These are phyloP conservation scores for Glaucopsyche alexis DNA, from an alignment of 2,888 invertebrate genomes.

Conservation along the genomic window DNA sequence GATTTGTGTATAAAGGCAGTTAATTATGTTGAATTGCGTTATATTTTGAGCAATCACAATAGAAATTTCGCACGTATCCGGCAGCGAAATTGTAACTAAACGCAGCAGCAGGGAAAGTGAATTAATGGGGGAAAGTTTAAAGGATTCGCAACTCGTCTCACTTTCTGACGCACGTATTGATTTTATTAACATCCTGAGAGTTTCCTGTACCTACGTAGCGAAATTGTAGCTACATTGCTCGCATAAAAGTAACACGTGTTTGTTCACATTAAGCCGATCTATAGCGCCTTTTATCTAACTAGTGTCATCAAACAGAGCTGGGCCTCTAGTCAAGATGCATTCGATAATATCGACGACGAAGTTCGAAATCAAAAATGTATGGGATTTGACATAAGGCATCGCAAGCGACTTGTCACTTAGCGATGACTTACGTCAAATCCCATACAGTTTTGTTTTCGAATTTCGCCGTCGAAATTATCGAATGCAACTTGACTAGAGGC, in stretches of 20 bases:
- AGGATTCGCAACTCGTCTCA: constrained; percentile 64
- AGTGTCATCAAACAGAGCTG: background rate
- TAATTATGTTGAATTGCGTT: background rate
- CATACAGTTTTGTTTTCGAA: too few species aligned
- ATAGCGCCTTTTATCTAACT: background rate
- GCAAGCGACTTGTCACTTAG: too few species aligned
- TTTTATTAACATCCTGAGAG: constrained; percentile 30
- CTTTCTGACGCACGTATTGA: constrained; percentile 42
- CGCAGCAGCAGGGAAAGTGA: constrained; percentile 60
- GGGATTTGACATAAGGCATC: too few species aligned
- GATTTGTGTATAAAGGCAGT: background rate
- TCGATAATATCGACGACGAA: too few species aligned
- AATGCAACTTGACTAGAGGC: too few species aligned
- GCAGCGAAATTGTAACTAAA: constrained; percentile 47
- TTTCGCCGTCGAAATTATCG: too few species aligned
- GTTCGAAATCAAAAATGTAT: too few species aligned
- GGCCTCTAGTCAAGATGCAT: too few species aligned
- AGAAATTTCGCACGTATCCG: constrained; percentile 46
- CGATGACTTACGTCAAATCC: too few species aligned
- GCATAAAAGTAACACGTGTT: background rate
- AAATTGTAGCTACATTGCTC: background rate
- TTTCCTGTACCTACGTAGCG: constrained; percentile 2
- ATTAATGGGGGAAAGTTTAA: constrained; percentile 74
- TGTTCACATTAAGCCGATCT: background rate
- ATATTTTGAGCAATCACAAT: constrained; percentile 36